A percentile compares a stretch with the other conserved stretches of the same genome.
Conservation (phyloP, 2,888 invertebrate genomes). For the Rhyacophila evoluta region DNA sequence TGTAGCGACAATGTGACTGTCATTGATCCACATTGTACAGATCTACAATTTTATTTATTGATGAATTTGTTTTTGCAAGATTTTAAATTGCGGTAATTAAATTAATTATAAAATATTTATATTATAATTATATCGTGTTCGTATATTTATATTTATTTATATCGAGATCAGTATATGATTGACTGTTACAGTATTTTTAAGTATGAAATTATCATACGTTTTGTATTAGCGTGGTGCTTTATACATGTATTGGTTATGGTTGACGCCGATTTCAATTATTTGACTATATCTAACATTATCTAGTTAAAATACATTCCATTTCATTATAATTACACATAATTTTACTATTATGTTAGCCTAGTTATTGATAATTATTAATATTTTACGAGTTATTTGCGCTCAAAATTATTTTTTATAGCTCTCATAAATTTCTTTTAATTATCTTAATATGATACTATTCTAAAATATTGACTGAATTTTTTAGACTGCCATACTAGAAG, state of each 20-base stretch:
- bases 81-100: not conserved
- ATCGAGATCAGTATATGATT: not conserved
- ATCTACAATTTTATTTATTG: not conserved
- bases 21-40: too few relatives aligned
- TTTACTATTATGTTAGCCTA: not conserved
- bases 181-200: not conserved
- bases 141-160: too few relatives aligned
- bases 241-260: not conserved
- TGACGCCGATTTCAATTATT: not conserved
- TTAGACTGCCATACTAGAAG: not conserved
- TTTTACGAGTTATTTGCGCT: not conserved
- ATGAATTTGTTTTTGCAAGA: not conserved
- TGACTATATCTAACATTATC: not conserved
- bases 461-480: not conserved
- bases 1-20: too few relatives aligned
- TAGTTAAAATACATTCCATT: constrained; percentile 4
- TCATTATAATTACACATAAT: not conserved
- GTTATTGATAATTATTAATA: not conserved
- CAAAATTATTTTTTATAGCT: not conserved
- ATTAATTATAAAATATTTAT: not conserved
- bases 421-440: not conserved
- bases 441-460: not conserved
- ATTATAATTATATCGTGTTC: not conserved
- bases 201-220: not conserved
- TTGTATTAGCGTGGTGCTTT: not conserved